Conservation (phyloP, 2,888 invertebrate species). For the Melinopterus prodromus region DNA sequence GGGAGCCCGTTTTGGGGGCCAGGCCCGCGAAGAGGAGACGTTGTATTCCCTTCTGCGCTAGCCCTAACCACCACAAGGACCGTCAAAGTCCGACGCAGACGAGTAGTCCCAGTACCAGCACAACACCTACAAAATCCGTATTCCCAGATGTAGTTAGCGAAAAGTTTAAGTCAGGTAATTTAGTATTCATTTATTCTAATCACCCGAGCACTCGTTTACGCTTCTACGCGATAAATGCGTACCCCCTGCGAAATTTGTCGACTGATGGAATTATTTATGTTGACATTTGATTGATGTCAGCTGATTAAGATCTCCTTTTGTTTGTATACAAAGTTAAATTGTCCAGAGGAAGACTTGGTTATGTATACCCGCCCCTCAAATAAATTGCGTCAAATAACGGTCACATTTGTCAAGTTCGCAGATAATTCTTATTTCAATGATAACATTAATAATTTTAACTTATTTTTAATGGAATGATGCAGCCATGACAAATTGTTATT, state of each 20-base stretch:
- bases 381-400: background rate
- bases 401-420: background rate
- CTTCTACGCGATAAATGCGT: background rate
- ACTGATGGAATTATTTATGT: conserved; percentile 41
- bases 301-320: conserved; percentile 48
- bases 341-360: background rate
- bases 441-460: conserved; percentile 5
- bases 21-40: conserved; percentile 89
- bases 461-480: background rate
- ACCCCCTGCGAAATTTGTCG: background rate
- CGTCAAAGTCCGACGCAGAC: conserved; percentile 41
- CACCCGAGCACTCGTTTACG: background rate
- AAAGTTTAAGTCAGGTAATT: conserved; percentile 86
- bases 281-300: conserved; percentile 54
- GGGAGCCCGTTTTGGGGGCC: conserved; percentile 89
- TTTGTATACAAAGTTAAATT: conserved; percentile 33
- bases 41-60: conserved; percentile 87
- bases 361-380: background rate
- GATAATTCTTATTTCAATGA: background rate
- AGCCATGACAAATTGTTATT: background rate
- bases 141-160: conserved; percentile 84
- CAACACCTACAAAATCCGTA: conserved; percentile 67
- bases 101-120: conserved; percentile 50
- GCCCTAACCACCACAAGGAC: conserved; percentile 60
- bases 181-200: conserved; percentile 16